Percentiles rank a stretch among this genome's conserved stretches.
phyloP scores from a whole-genome alignment of 2,888 invertebrate species.

The Campopleginae sp. region DNA sequence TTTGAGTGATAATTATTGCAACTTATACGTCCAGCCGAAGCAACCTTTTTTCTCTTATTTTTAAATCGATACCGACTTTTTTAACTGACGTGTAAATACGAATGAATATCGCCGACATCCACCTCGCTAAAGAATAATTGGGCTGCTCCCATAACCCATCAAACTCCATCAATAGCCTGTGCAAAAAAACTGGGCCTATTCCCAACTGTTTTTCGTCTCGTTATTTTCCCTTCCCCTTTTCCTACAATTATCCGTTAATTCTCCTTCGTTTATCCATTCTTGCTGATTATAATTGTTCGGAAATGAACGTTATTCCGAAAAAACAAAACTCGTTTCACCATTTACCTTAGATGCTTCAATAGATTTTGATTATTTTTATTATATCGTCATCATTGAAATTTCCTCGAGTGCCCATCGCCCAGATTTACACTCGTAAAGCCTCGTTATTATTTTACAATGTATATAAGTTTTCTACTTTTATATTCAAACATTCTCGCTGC shows the following conservation, averaged over 20 bases:
- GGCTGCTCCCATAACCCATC: background rate
- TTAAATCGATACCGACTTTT: background rate
- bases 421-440: too few species aligned
- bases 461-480: background rate
- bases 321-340: background rate
- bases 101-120: background rate
- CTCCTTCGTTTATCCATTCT: background rate
- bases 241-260: background rate
- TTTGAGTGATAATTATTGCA: conserved; percentile 29
- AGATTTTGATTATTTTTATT: background rate
- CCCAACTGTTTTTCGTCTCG: background rate
- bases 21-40: background rate
- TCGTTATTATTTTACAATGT: background rate
- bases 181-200: background rate
- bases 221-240: background rate
- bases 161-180: background rate
- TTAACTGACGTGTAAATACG: background rate
- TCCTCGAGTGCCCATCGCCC: too few species aligned
- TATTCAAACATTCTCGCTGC: background rate
- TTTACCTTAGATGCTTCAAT: background rate
- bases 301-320: too few species aligned
- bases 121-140: conserved; percentile 1
- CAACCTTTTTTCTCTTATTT: background rate
- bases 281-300: too few species aligned
- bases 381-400: too few species aligned